These are phyloP conservation scores for Cephalopachus bancanus DNA, from an alignment of 2,797 vertebrate genomes.

Conservation along the genomic window DNA sequence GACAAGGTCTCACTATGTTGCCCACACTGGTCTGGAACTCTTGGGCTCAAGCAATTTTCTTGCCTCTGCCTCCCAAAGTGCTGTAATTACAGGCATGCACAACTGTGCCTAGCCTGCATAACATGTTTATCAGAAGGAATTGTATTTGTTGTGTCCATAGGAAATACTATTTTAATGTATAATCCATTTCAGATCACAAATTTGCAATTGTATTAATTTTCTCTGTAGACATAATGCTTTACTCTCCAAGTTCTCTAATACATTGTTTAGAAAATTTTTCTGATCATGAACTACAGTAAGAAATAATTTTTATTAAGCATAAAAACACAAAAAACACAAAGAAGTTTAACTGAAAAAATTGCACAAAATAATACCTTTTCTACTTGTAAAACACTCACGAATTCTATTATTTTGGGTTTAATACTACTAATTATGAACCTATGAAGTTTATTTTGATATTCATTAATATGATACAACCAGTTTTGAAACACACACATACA, in stretches of 20 bases:
- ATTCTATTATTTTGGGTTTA: background rate
- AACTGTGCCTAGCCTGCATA: no score
- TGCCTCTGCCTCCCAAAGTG: no score
- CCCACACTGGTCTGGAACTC: no score
- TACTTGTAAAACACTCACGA: background rate
- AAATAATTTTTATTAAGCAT: background rate
- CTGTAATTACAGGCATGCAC: no score
- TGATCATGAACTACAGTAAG: background rate
- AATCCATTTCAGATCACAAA: background rate
- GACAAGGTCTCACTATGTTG: no score
- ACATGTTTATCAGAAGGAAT: background rate
- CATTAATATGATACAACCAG: background rate
- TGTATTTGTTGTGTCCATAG: background rate
- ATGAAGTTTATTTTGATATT: background rate
- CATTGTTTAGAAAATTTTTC: background rate
- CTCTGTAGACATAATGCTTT: background rate
- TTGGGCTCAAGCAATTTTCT: no score
- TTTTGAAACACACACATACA: background rate
- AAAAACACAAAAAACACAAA: background rate
- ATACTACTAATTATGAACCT: background rate
- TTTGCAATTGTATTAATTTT: background rate
- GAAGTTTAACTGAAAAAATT: slow-evolving; percentile 10
- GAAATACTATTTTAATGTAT: background rate
- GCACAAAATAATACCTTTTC: background rate
- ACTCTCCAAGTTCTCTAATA: background rate